A percentile compares a stretch with the other conserved stretches of the same genome.
Conservation (phyloP, 2,113 vertebrate species). For the Glareola pratincola region DNA sequence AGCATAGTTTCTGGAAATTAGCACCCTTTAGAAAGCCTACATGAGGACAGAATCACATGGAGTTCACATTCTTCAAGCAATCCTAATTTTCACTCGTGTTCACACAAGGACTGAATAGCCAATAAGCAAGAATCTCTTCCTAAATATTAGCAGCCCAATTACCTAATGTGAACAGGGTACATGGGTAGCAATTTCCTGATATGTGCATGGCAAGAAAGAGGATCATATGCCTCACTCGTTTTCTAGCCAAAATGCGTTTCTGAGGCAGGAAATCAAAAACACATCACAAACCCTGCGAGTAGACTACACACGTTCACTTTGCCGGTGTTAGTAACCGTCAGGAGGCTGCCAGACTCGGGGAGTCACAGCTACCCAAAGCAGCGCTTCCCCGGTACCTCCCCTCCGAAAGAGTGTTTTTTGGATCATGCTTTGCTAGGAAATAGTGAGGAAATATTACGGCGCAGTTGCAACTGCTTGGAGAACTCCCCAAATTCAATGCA, state of each 20-base stretch:
- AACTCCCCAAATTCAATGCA: constrained; percentile 45
- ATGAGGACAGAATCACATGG: neutral
- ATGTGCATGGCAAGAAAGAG: neutral
- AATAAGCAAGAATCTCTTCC: neutral
- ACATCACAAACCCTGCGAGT: constrained; percentile 57
- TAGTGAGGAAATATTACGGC: constrained; percentile 37
- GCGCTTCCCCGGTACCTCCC: neutral
- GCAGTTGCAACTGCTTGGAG: constrained; percentile 43
- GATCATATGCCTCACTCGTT: constrained; percentile 6
- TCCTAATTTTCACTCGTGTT: constrained; percentile 6
- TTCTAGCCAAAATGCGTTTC: constrained; percentile 66
- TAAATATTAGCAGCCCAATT: neutral
- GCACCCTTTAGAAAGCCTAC: constrained; percentile 16
- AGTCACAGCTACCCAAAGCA: constrained; percentile 32
- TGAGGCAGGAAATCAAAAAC: constrained; percentile 69
- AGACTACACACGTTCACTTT: constrained; percentile 58
- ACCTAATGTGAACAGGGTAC: neutral
- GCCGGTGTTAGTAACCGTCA: constrained; percentile 47
- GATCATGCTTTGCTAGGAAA: constrained; percentile 22
- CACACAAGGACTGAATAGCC: neutral
- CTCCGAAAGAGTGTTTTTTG: neutral
- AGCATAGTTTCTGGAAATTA: constrained; percentile 15
- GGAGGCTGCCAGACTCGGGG: constrained; percentile 37
- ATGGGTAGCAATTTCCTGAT: constrained; percentile 48
- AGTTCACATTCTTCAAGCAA: neutral